These are phyloP conservation scores for Scortum barcoo DNA, from an alignment of 2,113 vertebrate species.

Conservation along the genomic window DNA sequence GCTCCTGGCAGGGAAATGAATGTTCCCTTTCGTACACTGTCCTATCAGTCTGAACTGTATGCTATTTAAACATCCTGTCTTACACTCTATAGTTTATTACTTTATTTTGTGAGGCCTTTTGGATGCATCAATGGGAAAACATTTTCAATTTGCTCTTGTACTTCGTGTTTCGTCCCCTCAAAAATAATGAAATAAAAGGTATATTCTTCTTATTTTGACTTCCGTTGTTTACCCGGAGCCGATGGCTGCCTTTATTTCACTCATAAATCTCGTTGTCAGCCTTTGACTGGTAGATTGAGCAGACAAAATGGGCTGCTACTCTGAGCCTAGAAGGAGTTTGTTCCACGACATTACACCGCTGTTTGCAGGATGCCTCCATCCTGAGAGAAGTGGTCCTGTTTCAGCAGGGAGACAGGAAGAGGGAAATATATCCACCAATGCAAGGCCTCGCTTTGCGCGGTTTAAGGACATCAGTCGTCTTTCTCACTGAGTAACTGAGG, in stretches of 20 bases:
- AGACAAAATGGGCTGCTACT: slow-evolving; percentile 71
- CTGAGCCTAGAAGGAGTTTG: slow-evolving; percentile 75
- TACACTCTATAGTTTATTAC: slow-evolving; percentile 40
- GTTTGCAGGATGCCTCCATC: slow-evolving; percentile 66
- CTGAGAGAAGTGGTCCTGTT: slow-evolving; percentile 54
- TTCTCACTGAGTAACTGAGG: slow-evolving; percentile 30
- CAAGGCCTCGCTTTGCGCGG: not conserved
- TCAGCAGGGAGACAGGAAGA: slow-evolving; percentile 23
- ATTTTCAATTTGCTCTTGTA: slow-evolving; percentile 19
- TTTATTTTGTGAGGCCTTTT: slow-evolving; percentile 25
- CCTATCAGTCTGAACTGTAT: slow-evolving; percentile 45
- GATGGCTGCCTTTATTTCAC: slow-evolving; percentile 71
- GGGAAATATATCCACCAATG: slow-evolving; percentile 34
- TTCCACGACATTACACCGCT: slow-evolving; percentile 82
- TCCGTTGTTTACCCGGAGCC: slow-evolving; percentile 68
- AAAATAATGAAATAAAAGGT: slow-evolving; percentile 55
- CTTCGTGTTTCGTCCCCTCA: slow-evolving; percentile 6
- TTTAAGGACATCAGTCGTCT: slow-evolving; percentile 24
- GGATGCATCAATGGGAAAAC: slow-evolving; percentile 2
- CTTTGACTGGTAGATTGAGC: slow-evolving; percentile 75
- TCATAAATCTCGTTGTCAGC: slow-evolving; percentile 77
- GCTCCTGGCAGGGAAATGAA: slow-evolving; percentile 48
- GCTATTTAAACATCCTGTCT: slow-evolving; percentile 44
- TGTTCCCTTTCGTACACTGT: slow-evolving; percentile 53
- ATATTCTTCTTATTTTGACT: slow-evolving; percentile 58